phyloP scores from a whole-genome alignment of 1,140 invertebrate genomes.

The Drosophila miranda region DNA sequence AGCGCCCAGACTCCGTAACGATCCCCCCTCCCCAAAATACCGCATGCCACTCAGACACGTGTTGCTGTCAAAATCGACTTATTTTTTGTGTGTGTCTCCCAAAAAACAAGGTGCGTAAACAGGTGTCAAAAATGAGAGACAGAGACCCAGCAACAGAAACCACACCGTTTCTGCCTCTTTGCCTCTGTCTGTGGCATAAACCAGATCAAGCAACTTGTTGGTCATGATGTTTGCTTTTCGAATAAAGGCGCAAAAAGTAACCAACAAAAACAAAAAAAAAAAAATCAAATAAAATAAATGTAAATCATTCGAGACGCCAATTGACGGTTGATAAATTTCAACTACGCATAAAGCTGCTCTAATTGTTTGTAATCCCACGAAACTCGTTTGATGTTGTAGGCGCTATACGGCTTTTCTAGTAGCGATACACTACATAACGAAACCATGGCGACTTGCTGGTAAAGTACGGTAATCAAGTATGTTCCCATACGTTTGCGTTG shows the following conservation, averaged over 20 bases:
- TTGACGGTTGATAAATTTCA: slow-evolving; percentile 38
- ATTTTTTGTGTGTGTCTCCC: slow-evolving; percentile 20
- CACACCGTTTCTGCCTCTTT: too few relatives aligned
- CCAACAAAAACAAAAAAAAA: slow-evolving; percentile 2
- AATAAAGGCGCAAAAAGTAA: slow-evolving; percentile 14
- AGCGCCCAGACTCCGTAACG: slow-evolving; percentile 4
- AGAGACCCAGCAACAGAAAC: slow-evolving; percentile 8
- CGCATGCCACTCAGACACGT: slow-evolving; percentile 38
- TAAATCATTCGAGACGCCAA: slow-evolving; percentile 45
- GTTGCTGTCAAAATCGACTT: slow-evolving; percentile 21
- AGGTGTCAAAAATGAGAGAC: slow-evolving; percentile 64
- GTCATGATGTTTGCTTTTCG: slow-evolving; percentile 32
- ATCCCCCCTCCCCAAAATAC: background rate
- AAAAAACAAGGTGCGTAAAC: slow-evolving; percentile 65
- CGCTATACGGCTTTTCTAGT: background rate
- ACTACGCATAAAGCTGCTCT: slow-evolving; percentile 63
- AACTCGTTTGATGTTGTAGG: slow-evolving; percentile 15
- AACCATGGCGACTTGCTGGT: background rate
- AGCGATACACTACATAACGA: background rate
- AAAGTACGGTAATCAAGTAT: too few relatives aligned
- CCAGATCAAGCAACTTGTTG: slow-evolving; percentile 30
- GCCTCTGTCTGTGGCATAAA: slow-evolving; percentile 25
- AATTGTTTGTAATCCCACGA: slow-evolving; percentile 62
- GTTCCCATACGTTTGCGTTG: too few relatives aligned
- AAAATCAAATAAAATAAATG: slow-evolving; percentile 37